A percentile compares a stretch with the other conserved stretches of the same genome.
These are phyloP conservation scores for Thripadectes ignobilis DNA, from an alignment of 2,797 vertebrate genomes.

Conservation along the genomic window DNA sequence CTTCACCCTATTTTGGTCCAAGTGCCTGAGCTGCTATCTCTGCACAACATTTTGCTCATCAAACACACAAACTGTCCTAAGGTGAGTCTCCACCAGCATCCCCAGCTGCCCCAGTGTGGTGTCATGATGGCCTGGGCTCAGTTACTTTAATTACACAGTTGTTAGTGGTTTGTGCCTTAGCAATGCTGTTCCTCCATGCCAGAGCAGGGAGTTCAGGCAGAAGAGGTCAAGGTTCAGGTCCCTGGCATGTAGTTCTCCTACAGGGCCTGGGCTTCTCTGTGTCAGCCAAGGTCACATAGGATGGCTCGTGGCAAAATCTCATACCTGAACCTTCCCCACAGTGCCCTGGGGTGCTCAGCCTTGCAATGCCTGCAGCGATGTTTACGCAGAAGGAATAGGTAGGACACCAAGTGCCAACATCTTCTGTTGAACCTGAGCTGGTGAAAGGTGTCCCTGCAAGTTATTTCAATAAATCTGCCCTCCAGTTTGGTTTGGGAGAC, in stretches of 20 bases:
- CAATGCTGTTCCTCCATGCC: neutral
- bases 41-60: neutral
- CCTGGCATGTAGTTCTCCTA: neutral
- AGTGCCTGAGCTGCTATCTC: neutral
- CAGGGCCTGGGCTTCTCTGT: neutral
- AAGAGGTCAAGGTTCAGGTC: neutral
- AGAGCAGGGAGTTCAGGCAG: neutral
- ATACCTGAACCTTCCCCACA: neutral
- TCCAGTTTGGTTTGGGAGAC: neutral
- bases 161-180: neutral
- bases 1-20: neutral
- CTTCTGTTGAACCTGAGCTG: neutral
- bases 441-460: neutral
- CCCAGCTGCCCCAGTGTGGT: too few species aligned
- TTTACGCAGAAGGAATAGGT: neutral
- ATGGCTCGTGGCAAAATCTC: neutral
- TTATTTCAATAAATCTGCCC: neutral
- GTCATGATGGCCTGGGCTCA: neutral
- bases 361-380: neutral
- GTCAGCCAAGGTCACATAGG: neutral
- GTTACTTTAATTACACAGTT: neutral
- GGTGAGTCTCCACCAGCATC: neutral
- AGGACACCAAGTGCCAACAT: neutral
- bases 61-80: neutral
- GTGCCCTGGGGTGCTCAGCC: rapidly evolving